Percentiles rank a stretch among this genome's conserved stretches.
These are phyloP conservation scores for Lagenorhynchus albirostris DNA, from an alignment of 2,113 vertebrate genomes.

Conservation along the genomic window DNA sequence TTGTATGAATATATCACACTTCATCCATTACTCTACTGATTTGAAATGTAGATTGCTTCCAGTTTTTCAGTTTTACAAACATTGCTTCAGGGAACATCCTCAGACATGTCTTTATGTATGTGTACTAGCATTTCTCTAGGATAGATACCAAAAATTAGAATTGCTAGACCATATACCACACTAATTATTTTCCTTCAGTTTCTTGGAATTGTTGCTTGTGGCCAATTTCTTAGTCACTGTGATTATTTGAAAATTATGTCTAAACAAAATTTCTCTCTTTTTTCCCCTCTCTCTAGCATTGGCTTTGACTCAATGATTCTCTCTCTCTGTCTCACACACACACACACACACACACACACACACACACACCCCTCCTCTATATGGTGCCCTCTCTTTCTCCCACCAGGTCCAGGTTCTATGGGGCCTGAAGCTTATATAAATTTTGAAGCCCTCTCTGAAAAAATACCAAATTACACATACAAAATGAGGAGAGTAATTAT, in stretches of 20 bases:
- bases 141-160: not conserved
- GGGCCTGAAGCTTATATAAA: not conserved
- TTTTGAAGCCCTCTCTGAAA: not conserved
- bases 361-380: not conserved
- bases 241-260: not conserved
- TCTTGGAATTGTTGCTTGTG: not conserved
- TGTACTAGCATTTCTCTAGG: not conserved
- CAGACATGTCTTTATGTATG: not conserved
- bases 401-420: not conserved
- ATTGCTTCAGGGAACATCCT: not conserved
- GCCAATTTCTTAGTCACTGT: not conserved
- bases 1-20: not conserved
- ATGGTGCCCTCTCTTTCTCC: not conserved
- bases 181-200: not conserved
- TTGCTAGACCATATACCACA: not conserved
- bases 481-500: conserved; percentile 2
- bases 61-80: conserved; percentile 21
- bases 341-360: too few species aligned
- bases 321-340: too few species aligned
- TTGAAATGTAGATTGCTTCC: not conserved
- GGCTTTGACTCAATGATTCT: not conserved
- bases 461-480: not conserved
- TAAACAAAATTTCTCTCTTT: not conserved
- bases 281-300: not conserved
- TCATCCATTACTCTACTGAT: not conserved